A percentile compares a stretch with the other conserved stretches of the same genome.
phyloP scores from a whole-genome alignment of 2,797 vertebrate species.

The Diceros bicornis region DNA sequence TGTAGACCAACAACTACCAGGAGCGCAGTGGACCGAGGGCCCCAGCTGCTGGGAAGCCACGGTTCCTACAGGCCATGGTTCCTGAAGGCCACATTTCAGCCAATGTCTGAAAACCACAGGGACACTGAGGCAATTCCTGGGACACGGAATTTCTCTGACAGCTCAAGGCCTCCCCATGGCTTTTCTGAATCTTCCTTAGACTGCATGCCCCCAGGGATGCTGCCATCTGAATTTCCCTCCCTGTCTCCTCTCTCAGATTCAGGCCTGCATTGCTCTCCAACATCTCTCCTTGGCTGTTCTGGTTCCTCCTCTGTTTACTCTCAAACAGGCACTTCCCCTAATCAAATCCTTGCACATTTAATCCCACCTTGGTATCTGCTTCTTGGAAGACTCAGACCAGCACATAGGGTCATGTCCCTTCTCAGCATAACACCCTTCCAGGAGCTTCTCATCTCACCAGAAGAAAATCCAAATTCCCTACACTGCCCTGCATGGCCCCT shows the following conservation, averaged over 20 bases:
- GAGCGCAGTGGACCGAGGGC: accelerated
- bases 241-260: not conserved
- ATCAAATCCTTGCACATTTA: not conserved
- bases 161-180: accelerated
- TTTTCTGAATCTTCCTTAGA: not conserved
- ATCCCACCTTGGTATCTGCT: not conserved
- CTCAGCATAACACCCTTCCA: not conserved
- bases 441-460: not conserved
- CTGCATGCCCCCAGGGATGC: accelerated
- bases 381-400: not conserved
- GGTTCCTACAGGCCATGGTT: accelerated
- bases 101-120: not conserved
- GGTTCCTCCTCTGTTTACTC: not conserved
- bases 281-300: not conserved
- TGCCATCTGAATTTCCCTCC: accelerated
- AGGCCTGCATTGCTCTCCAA: accelerated
- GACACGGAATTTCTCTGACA: accelerated
- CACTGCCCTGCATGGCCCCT: not conserved
- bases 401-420: not conserved
- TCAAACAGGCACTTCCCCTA: not conserved
- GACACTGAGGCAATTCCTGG: not conserved
- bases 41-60: accelerated
- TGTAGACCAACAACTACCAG: accelerated
- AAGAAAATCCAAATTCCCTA: not conserved
- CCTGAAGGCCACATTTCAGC: not conserved